These are phyloP conservation scores for Rhopilema esculentum DNA, from an alignment of 30 jellyfish, hydroid and myxozoan species.

Conservation along the genomic window DNA sequence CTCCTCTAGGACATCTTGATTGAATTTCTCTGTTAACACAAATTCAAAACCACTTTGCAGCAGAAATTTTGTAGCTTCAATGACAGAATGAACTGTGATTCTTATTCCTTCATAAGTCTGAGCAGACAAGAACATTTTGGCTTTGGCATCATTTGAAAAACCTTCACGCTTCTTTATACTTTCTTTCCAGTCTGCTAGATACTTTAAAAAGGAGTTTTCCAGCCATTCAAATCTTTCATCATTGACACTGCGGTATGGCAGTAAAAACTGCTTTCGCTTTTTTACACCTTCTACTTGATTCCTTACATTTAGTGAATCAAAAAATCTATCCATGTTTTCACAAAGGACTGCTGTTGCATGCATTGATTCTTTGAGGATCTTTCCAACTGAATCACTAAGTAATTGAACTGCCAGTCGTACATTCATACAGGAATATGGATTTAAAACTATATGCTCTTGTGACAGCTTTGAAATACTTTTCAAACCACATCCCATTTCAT, in stretches of 20 bases:
- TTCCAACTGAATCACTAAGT: conserved; percentile 30
- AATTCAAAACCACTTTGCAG: conserved; percentile 47
- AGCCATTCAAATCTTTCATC: conserved; percentile 69
- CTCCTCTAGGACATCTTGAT: conserved; percentile 58
- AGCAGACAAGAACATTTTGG: conserved; percentile 28
- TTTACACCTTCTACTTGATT: neutral
- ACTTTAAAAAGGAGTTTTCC: conserved; percentile 19
- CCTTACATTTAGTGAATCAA: neutral
- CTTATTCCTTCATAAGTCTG: conserved; percentile 54
- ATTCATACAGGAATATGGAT: conserved; percentile 60
- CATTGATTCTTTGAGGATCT: conserved; percentile 23
- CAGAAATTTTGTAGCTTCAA: conserved; percentile 53
- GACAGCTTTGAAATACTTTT: conserved; percentile 26
- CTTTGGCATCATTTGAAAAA: conserved; percentile 24
- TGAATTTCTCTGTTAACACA: conserved; percentile 48
- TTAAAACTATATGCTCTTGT: conserved; percentile 30
- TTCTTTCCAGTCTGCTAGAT: conserved; percentile 34
- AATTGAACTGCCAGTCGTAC: conserved; percentile 50
- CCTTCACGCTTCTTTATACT: conserved; percentile 12
- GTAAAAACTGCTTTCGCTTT: conserved; percentile 16
- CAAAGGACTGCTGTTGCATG: too few species aligned
- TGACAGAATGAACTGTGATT: conserved; percentile 49
- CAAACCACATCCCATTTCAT: conserved; percentile 23
- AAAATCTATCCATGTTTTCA: neutral
- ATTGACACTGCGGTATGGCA: conserved; percentile 51